A percentile compares a stretch with the other conserved stretches of the same genome.
These are phyloP conservation scores for Ceyx cyanopectus DNA, from an alignment of 2,113 vertebrate genomes.

Conservation along the genomic window DNA sequence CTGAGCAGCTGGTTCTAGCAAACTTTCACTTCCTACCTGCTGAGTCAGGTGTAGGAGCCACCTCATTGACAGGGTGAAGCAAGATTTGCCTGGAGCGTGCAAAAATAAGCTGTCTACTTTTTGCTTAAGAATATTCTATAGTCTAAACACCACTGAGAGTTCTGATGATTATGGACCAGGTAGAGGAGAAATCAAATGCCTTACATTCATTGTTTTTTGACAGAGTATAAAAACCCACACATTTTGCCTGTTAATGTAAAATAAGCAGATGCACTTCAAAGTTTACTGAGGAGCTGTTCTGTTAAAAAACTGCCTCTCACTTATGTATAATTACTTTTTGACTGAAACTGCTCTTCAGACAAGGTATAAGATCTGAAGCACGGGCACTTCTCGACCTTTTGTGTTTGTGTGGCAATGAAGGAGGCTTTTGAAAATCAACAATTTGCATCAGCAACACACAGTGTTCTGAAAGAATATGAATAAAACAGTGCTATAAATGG, in stretches of 20 bases:
- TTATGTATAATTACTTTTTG: background rate
- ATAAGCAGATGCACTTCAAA: background rate
- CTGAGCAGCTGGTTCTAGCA: background rate
- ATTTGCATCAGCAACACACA: background rate
- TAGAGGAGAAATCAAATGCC: background rate
- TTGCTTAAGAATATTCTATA: background rate
- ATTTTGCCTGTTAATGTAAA: background rate
- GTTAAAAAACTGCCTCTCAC: background rate
- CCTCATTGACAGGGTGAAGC: background rate
- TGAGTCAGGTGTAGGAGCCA: background rate
- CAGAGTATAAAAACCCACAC: background rate
- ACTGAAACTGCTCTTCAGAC: background rate
- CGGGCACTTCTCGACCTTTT: background rate
- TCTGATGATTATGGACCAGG: background rate
- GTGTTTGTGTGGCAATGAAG: background rate
- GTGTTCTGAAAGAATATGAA: background rate
- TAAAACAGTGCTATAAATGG: background rate
- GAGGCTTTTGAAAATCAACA: background rate
- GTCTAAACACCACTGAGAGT: background rate
- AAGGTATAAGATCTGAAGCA: background rate
- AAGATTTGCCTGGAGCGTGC: background rate
- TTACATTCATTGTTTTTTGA: background rate
- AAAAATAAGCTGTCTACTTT: background rate
- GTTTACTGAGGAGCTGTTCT: background rate
- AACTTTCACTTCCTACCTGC: background rate